Evolutionary conservation across 1,140 invertebrate genomes (phyloP).

Genomic region (Cryptotermes secundus): DNA sequence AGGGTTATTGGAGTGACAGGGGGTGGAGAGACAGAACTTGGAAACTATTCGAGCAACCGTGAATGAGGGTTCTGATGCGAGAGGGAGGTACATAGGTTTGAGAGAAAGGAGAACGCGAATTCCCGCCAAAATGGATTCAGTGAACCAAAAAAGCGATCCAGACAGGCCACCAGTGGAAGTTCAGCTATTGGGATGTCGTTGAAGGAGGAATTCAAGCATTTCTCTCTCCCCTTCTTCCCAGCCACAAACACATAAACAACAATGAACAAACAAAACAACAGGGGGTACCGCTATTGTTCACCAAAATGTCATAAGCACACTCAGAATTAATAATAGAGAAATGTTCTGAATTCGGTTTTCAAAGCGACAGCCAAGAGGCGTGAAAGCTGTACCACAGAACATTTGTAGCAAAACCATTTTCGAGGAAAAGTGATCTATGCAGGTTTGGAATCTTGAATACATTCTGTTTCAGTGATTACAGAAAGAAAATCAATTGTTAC

Average conservation of each 20-base stretch:
- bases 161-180: not conserved
- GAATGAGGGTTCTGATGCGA: not conserved
- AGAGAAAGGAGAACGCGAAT: not conserved
- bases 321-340: conserved; percentile 11
- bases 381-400: not conserved
- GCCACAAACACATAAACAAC: not conserved
- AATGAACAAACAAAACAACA: not conserved
- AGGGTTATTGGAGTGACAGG: not conserved
- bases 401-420: not conserved
- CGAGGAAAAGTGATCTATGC: not conserved
- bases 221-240: too few species aligned
- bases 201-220: not conserved
- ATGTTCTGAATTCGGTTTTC: not conserved
- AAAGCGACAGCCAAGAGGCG: not conserved
- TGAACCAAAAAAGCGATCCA: not conserved
- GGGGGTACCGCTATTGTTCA: not conserved
- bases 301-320: not conserved
- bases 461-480: too few species aligned
- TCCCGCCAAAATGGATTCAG: not conserved
- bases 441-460: too few species aligned
- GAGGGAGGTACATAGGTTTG: not conserved
- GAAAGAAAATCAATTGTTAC: too few species aligned
- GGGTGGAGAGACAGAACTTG: not conserved
- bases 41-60: not conserved
- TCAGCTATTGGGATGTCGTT: conserved; percentile 6